These are phyloP conservation scores for Liolophura sinensis DNA, from an alignment of 1,140 invertebrate genomes.

Conservation along the genomic window DNA sequence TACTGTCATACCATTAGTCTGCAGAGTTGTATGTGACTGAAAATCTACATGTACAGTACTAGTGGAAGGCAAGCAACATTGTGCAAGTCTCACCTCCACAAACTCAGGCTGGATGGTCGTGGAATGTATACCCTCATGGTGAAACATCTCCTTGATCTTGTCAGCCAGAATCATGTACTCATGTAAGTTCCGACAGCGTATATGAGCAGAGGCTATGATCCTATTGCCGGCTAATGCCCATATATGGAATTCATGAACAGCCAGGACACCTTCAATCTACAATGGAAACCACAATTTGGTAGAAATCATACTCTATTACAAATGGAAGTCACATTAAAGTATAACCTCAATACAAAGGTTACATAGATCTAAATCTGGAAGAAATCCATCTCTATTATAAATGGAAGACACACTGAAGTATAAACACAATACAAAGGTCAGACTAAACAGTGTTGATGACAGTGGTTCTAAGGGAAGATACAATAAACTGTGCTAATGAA, in stretches of 20 bases:
- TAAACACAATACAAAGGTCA: too few relatives aligned
- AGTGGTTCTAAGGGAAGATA: too few relatives aligned
- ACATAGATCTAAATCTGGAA: neutral
- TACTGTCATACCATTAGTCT: neutral
- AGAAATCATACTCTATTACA: conserved; percentile 3
- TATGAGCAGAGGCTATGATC: conserved; percentile 66
- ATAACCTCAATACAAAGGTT: neutral
- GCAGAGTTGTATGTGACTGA: neutral
- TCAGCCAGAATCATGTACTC: conserved; percentile 63
- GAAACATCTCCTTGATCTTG: conserved; percentile 62
- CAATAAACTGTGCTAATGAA: too few relatives aligned
- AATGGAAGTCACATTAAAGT: neutral
- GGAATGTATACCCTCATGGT: conserved; percentile 65
- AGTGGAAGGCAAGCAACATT: neutral
- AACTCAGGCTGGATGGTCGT: conserved; percentile 68
- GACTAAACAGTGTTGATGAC: too few relatives aligned
- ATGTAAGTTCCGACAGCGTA: conserved; percentile 60
- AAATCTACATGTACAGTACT: neutral
- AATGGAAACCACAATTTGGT: conserved; percentile 10
- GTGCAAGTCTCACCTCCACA: conserved; percentile 38
- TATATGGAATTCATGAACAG: conserved; percentile 67
- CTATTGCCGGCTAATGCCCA: conserved; percentile 65
- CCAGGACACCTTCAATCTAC: conserved; percentile 63
- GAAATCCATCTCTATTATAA: neutral
- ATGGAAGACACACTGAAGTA: too few relatives aligned